These are phyloP conservation scores for Phaethon lepturus DNA, from an alignment of 2,113 vertebrate genomes.

Conservation along the genomic window DNA sequence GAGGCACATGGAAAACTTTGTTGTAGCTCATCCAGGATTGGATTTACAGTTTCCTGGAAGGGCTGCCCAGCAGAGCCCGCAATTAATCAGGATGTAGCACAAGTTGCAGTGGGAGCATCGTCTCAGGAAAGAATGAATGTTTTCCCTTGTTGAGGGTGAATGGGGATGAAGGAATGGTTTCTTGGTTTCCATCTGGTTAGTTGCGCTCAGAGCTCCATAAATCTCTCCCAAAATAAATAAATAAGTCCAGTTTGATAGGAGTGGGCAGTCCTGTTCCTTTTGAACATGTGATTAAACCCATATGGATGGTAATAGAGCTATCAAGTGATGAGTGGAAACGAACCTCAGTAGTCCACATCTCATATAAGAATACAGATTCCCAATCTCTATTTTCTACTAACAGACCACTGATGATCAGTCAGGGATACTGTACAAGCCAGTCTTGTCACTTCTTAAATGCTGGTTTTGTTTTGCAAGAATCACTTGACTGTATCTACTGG, in stretches of 20 bases:
- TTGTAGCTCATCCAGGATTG: not conserved
- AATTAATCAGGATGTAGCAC: not conserved
- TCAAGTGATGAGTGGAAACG: not conserved
- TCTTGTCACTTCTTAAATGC: not conserved
- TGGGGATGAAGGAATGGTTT: not conserved
- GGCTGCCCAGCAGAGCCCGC: not conserved
- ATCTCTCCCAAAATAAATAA: not conserved
- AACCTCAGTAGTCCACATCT: not conserved
- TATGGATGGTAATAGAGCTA: not conserved
- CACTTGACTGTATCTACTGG: not conserved
- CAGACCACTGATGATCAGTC: not conserved
- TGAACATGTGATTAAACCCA: not conserved
- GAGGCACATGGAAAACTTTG: not conserved
- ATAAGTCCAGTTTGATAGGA: not conserved
- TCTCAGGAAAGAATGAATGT: not conserved
- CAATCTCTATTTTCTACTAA: not conserved
- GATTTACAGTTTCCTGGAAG: slow-evolving; percentile 28
- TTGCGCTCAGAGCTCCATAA: slow-evolving; percentile 5
- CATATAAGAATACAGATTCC: not conserved
- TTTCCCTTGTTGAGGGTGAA: slow-evolving; percentile 3
- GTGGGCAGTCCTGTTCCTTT: not conserved
- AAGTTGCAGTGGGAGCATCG: not conserved
- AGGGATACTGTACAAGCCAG: not conserved
- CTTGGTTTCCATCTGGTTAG: not conserved
- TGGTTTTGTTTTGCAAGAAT: not conserved